These are phyloP conservation scores for Crambe crambe DNA, from an alignment of 37 sponge, comb jelly and placozoan species.

Conservation along the genomic window DNA sequence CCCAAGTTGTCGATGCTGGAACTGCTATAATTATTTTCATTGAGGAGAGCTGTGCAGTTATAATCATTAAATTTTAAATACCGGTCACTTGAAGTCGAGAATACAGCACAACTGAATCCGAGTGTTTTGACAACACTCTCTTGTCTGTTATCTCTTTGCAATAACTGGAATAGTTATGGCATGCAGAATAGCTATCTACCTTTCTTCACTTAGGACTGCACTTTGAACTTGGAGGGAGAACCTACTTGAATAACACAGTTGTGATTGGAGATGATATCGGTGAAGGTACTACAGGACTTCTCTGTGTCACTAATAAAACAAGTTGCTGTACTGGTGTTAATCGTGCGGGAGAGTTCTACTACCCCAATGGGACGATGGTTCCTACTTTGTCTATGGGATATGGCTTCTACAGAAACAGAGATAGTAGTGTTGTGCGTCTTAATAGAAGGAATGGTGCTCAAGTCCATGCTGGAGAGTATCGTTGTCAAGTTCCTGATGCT, in stretches of 20 bases:
- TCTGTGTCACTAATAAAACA: background rate
- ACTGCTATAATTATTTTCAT: too few species aligned
- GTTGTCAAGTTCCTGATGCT: background rate
- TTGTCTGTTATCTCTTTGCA: too few species aligned
- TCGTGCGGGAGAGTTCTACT: constrained; percentile 5
- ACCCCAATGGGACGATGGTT: background rate
- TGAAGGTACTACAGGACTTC: background rate
- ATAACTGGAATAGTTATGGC: too few species aligned
- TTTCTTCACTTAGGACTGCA: too few species aligned
- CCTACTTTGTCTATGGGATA: background rate
- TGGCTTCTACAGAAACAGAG: background rate
- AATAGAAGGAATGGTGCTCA: background rate
- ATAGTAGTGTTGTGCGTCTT: background rate
- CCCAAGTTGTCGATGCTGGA: too few species aligned
- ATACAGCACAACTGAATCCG: too few species aligned
- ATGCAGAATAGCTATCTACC: too few species aligned
- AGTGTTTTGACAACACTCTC: too few species aligned
- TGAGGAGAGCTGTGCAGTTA: too few species aligned
- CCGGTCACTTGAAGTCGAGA: too few species aligned
- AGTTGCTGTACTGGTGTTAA: background rate
- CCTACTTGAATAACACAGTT: constrained; percentile 12
- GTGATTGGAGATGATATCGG: background rate
- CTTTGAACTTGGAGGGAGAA: background rate
- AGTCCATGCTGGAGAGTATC: background rate
- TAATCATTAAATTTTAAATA: too few species aligned